These are phyloP conservation scores for Erannis defoliaria DNA, from an alignment of 2,888 invertebrate genomes.

Conservation along the genomic window DNA sequence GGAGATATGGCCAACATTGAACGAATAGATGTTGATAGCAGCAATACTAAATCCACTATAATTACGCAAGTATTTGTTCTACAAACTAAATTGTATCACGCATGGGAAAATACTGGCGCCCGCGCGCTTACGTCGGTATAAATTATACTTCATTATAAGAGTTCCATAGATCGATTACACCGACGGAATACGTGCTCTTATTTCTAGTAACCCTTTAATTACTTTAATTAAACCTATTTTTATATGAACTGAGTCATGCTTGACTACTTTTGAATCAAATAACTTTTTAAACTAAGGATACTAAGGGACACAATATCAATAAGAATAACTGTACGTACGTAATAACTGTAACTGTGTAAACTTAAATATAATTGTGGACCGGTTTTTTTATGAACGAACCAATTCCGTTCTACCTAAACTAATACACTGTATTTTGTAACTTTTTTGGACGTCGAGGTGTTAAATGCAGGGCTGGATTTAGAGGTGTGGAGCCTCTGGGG, in stretches of 20 bases:
- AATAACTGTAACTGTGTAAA: too few species aligned
- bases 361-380: too few species aligned
- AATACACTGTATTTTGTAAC: too few species aligned
- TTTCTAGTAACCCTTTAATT: slow-evolving; percentile 17
- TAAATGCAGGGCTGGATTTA: too few species aligned
- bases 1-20: too few species aligned
- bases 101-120: slow-evolving; percentile 21
- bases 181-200: slow-evolving; percentile 2
- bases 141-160: slow-evolving; percentile 21
- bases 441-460: too few species aligned
- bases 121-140: slow-evolving; percentile 1
- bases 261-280: background rate
- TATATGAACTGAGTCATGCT: background rate
- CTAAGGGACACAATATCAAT: too few species aligned
- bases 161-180: slow-evolving; percentile 31
- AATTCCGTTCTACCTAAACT: too few species aligned
- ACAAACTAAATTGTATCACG: background rate
- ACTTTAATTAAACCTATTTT: slow-evolving; percentile 17
- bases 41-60: background rate
- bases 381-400: too few species aligned
- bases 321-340: too few species aligned
- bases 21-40: background rate
- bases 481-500: too few species aligned
- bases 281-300: too few species aligned
- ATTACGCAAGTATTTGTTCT: slow-evolving; percentile 8